Conservation (phyloP, 2,888 invertebrate genomes). For the Smittia aterrima region DNA sequence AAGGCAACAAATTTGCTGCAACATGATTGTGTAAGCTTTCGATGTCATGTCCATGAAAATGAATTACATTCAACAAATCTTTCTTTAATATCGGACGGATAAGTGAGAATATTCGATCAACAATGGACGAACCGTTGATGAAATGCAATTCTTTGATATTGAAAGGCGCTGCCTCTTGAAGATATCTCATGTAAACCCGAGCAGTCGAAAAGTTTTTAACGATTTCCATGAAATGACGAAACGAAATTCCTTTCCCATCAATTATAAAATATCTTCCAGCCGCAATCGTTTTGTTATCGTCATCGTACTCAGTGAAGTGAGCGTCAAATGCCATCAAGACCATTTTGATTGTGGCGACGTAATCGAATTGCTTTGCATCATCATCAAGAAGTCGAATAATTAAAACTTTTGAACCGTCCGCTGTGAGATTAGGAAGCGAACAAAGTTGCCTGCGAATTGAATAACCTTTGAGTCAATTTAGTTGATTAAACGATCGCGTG, state of each 20-base stretch:
- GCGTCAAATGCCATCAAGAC: conserved; percentile 15
- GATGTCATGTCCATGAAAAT: not conserved
- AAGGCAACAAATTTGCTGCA: not conserved
- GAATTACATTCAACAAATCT: not conserved
- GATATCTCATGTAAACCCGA: not conserved
- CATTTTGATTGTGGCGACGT: not conserved
- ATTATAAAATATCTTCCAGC: conserved; percentile 1
- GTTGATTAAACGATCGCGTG: not conserved
- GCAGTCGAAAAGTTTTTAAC: conserved; percentile 9
- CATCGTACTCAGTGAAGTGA: not conserved
- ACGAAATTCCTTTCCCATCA: not conserved
- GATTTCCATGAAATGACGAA: not conserved
- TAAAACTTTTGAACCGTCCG: not conserved
- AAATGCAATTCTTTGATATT: not conserved
- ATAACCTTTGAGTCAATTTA: not conserved
- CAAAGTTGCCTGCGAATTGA: conserved; percentile 12
- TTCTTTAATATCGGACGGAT: not conserved
- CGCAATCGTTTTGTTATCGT: not conserved
- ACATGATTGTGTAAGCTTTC: not conserved
- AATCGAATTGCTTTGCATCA: conserved; percentile 1
- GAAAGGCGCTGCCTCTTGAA: conserved; percentile 20
- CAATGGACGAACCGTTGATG: not conserved
- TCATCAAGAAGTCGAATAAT: not conserved
- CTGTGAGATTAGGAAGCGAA: conserved; percentile 3
- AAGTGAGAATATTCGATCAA: conserved; percentile 9